phyloP scores from a whole-genome alignment of 2,888 invertebrate genomes.

The Lepetodrilus schrolli region DNA sequence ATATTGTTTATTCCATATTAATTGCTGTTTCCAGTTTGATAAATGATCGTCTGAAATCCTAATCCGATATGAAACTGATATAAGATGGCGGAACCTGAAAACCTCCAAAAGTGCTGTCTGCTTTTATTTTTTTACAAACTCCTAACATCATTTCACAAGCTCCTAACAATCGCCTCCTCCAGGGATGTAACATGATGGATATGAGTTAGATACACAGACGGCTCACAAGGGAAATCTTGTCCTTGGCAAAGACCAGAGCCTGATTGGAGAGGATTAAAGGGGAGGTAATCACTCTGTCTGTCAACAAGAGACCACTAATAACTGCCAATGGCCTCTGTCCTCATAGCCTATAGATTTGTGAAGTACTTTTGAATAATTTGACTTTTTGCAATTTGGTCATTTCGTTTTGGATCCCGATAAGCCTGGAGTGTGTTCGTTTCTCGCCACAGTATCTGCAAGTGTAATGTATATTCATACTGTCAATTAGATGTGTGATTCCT shows the following conservation, averaged over 20 bases:
- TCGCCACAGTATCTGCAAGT: neutral
- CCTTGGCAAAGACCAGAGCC: neutral
- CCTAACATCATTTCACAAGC: too few species aligned
- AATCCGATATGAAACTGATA: too few species aligned
- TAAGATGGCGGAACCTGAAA: too few species aligned
- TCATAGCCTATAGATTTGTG: neutral
- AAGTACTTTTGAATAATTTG: neutral
- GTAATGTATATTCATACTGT: slow-evolving; percentile 19
- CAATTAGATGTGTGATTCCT: slow-evolving; percentile 17
- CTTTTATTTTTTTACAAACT: too few species aligned
- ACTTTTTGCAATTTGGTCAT: neutral
- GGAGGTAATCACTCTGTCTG: slow-evolving; percentile 23
- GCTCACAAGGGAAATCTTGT: slow-evolving; percentile 9
- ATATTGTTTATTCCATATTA: too few species aligned
- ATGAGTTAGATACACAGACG: neutral
- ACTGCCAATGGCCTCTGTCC: neutral
- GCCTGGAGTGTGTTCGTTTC: neutral
- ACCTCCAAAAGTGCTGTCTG: too few species aligned
- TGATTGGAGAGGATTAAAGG: slow-evolving; percentile 26
- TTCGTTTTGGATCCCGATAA: neutral
- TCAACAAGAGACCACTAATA: slow-evolving; percentile 21
- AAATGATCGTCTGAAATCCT: too few species aligned
- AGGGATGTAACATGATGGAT: neutral
- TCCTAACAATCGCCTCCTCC: too few species aligned
- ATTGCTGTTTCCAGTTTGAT: too few species aligned